Conservation (phyloP, 2,888 invertebrate species). For the Rotaria macrura region DNA sequence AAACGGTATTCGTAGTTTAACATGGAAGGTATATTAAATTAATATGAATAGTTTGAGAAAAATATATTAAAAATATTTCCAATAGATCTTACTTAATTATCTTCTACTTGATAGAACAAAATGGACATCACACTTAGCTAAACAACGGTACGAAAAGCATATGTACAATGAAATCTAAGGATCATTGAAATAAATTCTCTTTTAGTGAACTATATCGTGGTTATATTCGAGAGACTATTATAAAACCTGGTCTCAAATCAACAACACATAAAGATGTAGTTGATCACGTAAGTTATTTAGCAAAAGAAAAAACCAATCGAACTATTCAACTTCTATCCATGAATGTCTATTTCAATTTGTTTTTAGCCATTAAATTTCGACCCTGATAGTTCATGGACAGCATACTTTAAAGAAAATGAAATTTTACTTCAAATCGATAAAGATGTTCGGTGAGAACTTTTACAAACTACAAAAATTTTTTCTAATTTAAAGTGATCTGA, state of each 20-base stretch:
- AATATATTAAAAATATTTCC: neutral
- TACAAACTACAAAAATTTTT: too few species aligned
- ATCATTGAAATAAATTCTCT: too few species aligned
- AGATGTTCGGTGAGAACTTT: slow-evolving; percentile 66
- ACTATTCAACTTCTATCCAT: too few species aligned
- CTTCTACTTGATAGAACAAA: slow-evolving; percentile 20
- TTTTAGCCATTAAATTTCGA: slow-evolving; percentile 80
- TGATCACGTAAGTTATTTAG: slow-evolving; percentile 22
- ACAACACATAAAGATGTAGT: neutral
- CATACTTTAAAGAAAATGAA: slow-evolving; percentile 92
- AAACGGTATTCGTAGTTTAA: slow-evolving; percentile 27
- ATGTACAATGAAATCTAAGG: neutral
- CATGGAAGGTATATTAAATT: slow-evolving; percentile 20
- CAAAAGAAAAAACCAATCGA: too few species aligned
- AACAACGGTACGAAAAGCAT: slow-evolving; percentile 16
- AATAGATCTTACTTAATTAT: slow-evolving; percentile 28
- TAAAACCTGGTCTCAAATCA: slow-evolving; percentile 23
- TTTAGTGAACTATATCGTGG: slow-evolving; percentile 25
- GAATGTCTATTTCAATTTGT: neutral
- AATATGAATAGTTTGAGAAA: too few species aligned
- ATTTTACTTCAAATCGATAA: slow-evolving; percentile 93
- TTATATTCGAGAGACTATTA: slow-evolving; percentile 32
- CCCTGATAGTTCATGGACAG: slow-evolving; percentile 87
- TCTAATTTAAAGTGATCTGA: too few species aligned
- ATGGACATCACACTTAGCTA: slow-evolving; percentile 19